Percentiles rank a stretch among this genome's conserved stretches.
Evolutionary conservation across 2,888 invertebrate genomes (phyloP).

Genomic region (Diplazon laetatorius): DNA sequence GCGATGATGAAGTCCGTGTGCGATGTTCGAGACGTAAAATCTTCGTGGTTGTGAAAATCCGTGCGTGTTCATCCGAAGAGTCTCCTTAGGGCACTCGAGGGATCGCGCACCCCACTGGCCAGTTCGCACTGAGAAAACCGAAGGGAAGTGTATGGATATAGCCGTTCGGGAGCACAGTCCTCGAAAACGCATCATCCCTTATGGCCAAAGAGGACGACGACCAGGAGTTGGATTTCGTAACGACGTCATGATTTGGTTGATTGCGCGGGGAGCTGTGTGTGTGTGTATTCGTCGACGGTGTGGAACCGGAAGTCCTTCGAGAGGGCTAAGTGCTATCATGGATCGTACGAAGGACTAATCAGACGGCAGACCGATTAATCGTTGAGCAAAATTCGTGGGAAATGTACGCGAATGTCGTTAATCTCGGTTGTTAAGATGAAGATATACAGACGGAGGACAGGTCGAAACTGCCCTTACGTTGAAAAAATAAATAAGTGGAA

Average conservation of each 20-base stretch:
- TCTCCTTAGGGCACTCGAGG: constrained; percentile 80
- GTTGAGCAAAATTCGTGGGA: constrained; percentile 18
- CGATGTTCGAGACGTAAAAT: constrained; percentile 15
- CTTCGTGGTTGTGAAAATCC: constrained; percentile 19
- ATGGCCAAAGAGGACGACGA: constrained; percentile 28
- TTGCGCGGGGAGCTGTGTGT: constrained; percentile 75
- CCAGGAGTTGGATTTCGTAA: constrained; percentile 72
- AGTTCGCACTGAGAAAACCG: constrained; percentile 47
- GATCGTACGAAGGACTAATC: constrained; percentile 51
- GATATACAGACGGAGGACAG: background rate
- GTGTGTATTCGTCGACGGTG: constrained; percentile 51
- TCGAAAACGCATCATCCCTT: constrained; percentile 49
- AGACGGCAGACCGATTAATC: constrained; percentile 37
- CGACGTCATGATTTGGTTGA: constrained; percentile 79
- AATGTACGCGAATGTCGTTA: constrained; percentile 47
- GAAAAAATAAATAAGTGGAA: background rate
- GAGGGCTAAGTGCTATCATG: constrained; percentile 22
- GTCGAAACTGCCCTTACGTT: background rate
- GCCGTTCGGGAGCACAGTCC: constrained; percentile 1
- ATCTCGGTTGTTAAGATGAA: constrained; percentile 11
- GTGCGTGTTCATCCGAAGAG: constrained; percentile 57
- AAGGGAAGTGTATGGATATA: too few species aligned
- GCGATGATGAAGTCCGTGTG: background rate
- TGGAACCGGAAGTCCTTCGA: constrained; percentile 54
- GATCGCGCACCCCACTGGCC: constrained; percentile 72